Evolutionary conservation across 1,140 invertebrate genomes (phyloP).

Genomic region (Megathymus violae): DNA sequence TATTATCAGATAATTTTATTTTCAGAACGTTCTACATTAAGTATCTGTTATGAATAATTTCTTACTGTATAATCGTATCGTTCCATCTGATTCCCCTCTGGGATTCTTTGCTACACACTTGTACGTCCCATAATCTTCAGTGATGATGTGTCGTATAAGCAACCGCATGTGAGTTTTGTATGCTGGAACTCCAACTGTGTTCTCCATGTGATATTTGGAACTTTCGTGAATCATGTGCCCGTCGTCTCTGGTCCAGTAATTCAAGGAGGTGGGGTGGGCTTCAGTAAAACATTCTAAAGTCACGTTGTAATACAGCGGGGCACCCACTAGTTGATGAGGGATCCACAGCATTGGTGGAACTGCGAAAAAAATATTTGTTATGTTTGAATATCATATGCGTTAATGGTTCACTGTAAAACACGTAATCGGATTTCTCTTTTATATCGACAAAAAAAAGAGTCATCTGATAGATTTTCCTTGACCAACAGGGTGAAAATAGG

Average conservation of each 20-base stretch:
- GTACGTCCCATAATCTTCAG: conserved; percentile 93
- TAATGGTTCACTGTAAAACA: too few relatives aligned
- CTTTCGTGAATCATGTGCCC: conserved; percentile 95
- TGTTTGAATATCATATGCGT: too few relatives aligned
- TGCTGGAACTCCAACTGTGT: conserved; percentile 86
- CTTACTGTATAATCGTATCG: conserved; percentile 95
- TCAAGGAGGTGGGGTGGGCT: conserved; percentile 94
- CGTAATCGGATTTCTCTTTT: too few relatives aligned
- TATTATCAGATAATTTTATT: conserved; percentile 11
- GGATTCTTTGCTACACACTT: conserved; percentile 97
- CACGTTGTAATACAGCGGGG: conserved; percentile 90
- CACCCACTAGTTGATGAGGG: conserved; percentile 94
- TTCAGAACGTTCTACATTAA: too few relatives aligned
- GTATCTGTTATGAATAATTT: conserved; percentile 60
- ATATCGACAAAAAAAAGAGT: too few relatives aligned
- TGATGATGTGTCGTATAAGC: conserved; percentile 89
- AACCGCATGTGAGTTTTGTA: conserved; percentile 94
- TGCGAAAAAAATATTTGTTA: too few relatives aligned
- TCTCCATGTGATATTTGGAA: conserved; percentile 90
- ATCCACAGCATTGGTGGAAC: conserved; percentile 96
- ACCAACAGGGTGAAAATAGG: too few relatives aligned
- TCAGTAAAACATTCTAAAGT: conserved; percentile 95
- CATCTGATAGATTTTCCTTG: too few relatives aligned
- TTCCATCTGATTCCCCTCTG: conserved; percentile 95
- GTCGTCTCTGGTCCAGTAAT: conserved; percentile 95